A percentile compares a stretch with the other conserved stretches of the same genome.
Conservation (phyloP, 2,113 vertebrate genomes). For the Elephas maximus region DNA sequence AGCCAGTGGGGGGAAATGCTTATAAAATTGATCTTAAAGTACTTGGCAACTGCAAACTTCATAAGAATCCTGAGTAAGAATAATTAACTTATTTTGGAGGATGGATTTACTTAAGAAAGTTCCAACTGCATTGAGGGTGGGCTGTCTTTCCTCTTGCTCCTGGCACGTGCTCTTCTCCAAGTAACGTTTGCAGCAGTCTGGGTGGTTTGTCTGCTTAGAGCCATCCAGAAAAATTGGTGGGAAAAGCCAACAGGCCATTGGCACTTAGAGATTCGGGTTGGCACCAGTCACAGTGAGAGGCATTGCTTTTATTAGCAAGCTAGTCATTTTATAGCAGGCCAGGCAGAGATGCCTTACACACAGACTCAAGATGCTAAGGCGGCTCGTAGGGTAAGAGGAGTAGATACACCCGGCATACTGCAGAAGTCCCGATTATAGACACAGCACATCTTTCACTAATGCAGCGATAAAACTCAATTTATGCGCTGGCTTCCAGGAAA, state of each 20-base stretch:
- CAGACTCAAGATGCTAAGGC: not conserved
- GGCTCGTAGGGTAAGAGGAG: not conserved
- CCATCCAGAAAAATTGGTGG: conserved; percentile 76
- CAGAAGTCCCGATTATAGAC: not conserved
- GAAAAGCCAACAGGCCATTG: conserved; percentile 80
- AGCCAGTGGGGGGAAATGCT: conserved; percentile 23
- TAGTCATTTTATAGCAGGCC: conserved; percentile 18
- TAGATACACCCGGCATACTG: not conserved
- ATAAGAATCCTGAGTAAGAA: conserved; percentile 51
- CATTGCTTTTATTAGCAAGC: conserved; percentile 79
- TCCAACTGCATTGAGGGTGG: conserved; percentile 77
- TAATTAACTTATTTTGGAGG: conserved; percentile 74
- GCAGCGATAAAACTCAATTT: not conserved
- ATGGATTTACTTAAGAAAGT: conserved; percentile 76
- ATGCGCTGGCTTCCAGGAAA: not conserved
- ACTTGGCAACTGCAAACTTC: conserved; percentile 62
- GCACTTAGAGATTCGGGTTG: conserved; percentile 68
- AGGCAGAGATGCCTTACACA: not conserved
- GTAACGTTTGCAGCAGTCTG: conserved; percentile 78
- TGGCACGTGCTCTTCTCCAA: conserved; percentile 69
- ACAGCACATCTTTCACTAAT: not conserved
- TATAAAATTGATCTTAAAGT: conserved; percentile 71
- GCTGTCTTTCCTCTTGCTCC: conserved; percentile 81
- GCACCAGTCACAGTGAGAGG: conserved; percentile 62
- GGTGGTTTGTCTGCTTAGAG: conserved; percentile 80